These are phyloP conservation scores for Rotaria macrura DNA, from an alignment of 2,888 invertebrate species.

Conservation along the genomic window DNA sequence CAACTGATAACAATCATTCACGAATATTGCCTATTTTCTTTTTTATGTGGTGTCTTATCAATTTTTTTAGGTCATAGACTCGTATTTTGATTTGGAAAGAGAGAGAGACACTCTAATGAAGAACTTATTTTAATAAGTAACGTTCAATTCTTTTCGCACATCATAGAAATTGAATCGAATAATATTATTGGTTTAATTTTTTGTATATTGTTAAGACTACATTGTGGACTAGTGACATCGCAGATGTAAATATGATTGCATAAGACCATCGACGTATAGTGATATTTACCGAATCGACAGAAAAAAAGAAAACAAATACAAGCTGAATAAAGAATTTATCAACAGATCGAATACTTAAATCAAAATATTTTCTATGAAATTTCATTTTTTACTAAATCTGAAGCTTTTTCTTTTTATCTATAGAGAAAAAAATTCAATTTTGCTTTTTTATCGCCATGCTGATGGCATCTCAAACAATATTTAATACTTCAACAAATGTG, in stretches of 20 bases:
- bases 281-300: background rate
- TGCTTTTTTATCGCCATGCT: background rate
- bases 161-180: too few species aligned
- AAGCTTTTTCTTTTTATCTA: background rate
- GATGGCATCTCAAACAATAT: background rate
- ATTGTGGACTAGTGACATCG: slow-evolving; percentile 1
- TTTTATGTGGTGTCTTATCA: too few species aligned
- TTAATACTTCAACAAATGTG: background rate
- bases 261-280: background rate
- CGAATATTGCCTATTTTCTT: too few species aligned
- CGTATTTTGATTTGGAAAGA: too few species aligned
- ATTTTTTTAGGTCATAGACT: too few species aligned
- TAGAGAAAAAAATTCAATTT: background rate
- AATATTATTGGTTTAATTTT: background rate
- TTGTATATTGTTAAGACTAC: background rate
- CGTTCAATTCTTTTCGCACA: too few species aligned
- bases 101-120: too few species aligned
- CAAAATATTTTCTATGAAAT: background rate
- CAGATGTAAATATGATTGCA: background rate
- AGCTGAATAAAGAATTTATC: background rate
- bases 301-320: background rate
- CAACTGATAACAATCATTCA: too few species aligned
- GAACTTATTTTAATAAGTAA: too few species aligned
- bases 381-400: background rate
- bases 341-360: background rate